phyloP scores from a whole-genome alignment of 2,888 invertebrate genomes.

The Trachelus stipa region DNA sequence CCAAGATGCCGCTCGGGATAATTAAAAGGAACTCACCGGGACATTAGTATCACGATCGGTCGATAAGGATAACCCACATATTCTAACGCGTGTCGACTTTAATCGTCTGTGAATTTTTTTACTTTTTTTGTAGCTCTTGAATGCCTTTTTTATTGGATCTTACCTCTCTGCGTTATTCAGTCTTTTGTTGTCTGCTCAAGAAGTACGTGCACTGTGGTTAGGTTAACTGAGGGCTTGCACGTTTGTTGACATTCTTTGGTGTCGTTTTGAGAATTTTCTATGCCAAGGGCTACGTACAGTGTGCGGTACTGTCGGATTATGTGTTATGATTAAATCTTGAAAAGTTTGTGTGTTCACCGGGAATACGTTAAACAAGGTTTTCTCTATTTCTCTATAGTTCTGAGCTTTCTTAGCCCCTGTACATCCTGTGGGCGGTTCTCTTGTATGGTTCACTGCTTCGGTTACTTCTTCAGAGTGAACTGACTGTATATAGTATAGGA shows the following conservation, averaged over 20 bases:
- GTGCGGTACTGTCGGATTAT: not conserved
- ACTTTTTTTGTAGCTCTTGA: too few relatives aligned
- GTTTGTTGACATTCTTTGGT: not conserved
- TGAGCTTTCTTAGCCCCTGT: constrained; percentile 42
- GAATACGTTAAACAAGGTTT: constrained; percentile 21
- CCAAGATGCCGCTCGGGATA: not conserved
- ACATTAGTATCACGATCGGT: not conserved
- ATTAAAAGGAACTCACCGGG: not conserved
- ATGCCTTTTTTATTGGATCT: not conserved
- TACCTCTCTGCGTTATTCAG: not conserved
- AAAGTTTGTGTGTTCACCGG: not conserved
- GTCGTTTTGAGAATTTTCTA: not conserved
- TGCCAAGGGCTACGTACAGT: not conserved
- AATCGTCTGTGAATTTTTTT: not conserved
- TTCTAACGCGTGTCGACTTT: not conserved
- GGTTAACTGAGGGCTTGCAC: not conserved
- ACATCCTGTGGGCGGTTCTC: constrained; percentile 48
- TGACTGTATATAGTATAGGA: not conserved
- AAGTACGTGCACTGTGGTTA: not conserved
- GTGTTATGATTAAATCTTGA: not conserved
- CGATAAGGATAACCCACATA: not conserved
- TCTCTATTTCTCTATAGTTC: constrained; percentile 52
- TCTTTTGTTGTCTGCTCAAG: not conserved
- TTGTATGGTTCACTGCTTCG: constrained; percentile 43
- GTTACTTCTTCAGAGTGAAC: constrained; percentile 18